phyloP scores from a whole-genome alignment of 2,888 invertebrate genomes.

The Diarsia dahlii region DNA sequence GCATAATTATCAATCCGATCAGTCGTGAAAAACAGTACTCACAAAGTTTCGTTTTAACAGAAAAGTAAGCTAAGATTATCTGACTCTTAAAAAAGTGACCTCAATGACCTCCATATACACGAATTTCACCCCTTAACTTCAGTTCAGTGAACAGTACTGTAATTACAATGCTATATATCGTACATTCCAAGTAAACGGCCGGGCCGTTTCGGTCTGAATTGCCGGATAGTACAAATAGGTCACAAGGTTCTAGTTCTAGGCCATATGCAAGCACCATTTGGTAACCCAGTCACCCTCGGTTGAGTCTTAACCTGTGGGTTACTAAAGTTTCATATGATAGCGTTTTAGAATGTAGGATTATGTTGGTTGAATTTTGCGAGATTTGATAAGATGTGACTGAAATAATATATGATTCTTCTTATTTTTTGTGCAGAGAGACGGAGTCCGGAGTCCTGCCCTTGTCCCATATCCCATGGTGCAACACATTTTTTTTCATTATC shows the following conservation, averaged over 20 bases:
- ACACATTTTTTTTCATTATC: too few relatives aligned
- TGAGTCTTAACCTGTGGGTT: constrained; percentile 29
- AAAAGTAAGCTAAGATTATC: background rate
- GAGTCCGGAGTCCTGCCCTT: background rate
- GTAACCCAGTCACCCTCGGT: constrained; percentile 52
- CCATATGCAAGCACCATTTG: constrained; percentile 50
- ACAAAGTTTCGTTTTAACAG: background rate
- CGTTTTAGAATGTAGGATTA: constrained; percentile 15
- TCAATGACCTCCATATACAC: constrained; percentile 3
- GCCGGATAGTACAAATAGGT: constrained; percentile 52
- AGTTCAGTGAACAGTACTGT: constrained; percentile 24
- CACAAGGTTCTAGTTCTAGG: constrained; percentile 30
- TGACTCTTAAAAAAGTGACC: background rate
- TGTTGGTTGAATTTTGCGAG: background rate
- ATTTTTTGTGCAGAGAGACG: background rate
- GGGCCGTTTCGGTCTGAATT: constrained; percentile 32
- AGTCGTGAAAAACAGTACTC: background rate
- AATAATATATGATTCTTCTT: background rate
- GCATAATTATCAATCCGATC: too few relatives aligned
- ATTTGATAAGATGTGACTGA: background rate
- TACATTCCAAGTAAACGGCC: constrained; percentile 34
- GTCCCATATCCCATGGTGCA: too few relatives aligned
- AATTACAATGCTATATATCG: constrained; percentile 50
- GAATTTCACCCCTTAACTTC: background rate
- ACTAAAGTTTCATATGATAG: background rate